These are phyloP conservation scores for Cyaniris semiargus DNA, from an alignment of 2,888 invertebrate species.

Conservation along the genomic window DNA sequence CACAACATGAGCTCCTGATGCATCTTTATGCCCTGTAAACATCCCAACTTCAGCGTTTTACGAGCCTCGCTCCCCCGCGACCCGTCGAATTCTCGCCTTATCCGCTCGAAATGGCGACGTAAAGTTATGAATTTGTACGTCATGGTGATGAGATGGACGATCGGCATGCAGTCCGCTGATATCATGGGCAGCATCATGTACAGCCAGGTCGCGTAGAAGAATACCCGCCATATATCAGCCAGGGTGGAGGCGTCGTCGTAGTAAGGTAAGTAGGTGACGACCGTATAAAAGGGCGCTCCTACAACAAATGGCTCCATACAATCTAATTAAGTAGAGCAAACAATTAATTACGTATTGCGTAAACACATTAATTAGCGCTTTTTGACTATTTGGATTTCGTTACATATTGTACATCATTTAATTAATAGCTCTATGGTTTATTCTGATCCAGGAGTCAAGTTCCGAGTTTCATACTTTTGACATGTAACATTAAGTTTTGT, in stretches of 20 bases:
- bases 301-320: conserved; percentile 34
- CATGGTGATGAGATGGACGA: conserved; percentile 62
- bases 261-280: conserved; percentile 65
- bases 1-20: conserved; percentile 66
- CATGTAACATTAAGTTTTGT: too few species aligned
- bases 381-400: conserved; percentile 10
- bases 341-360: conserved; percentile 6
- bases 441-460: too few species aligned
- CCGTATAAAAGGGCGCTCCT: conserved; percentile 69
- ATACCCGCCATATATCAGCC: conserved; percentile 57
- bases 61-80: conserved; percentile 46
- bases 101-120: conserved; percentile 57
- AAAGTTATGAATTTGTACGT: conserved; percentile 65
- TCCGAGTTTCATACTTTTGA: too few species aligned
- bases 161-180: conserved; percentile 69
- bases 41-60: conserved; percentile 54
- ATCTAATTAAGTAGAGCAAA: conserved; percentile 21
- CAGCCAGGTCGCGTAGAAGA: conserved; percentile 67
- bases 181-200: conserved; percentile 75
- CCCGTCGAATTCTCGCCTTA: conserved; percentile 54
- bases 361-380: background rate
- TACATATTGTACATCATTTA: background rate
- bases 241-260: conserved; percentile 57
- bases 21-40: conserved; percentile 61
- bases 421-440: background rate